Evolutionary conservation across 2,888 invertebrate species (phyloP).

Genomic region (Xanthorhoe spadicearia): DNA sequence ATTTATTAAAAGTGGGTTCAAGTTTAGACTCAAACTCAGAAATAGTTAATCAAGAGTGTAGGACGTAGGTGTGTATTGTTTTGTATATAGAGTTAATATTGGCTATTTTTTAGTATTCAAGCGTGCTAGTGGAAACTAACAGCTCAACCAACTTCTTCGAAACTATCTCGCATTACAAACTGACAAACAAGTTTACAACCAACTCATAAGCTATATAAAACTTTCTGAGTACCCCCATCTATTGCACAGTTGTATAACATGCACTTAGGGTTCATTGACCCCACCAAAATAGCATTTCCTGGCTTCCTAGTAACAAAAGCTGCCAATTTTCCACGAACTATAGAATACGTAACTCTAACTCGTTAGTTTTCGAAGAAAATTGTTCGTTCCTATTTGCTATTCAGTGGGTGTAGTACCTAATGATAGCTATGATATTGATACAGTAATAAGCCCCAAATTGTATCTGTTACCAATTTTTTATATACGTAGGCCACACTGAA

Average conservation of each 20-base stretch:
- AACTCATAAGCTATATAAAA: background rate
- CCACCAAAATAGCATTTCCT: background rate
- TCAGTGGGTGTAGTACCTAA: background rate
- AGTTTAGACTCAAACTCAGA: too few species aligned
- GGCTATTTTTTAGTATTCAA: too few species aligned
- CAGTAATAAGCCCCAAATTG: too few species aligned
- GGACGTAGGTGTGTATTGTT: too few species aligned
- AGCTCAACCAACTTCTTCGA: too few species aligned
- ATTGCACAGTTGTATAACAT: constrained; percentile 16
- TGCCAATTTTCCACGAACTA: background rate
- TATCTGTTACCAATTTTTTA: too few species aligned
- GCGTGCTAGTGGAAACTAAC: too few species aligned
- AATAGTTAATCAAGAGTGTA: too few species aligned
- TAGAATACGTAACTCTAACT: background rate
- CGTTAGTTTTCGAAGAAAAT: background rate
- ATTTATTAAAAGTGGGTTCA: too few species aligned
- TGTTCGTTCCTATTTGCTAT: background rate
- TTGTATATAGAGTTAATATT: too few species aligned
- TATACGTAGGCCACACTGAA: too few species aligned
- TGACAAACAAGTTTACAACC: background rate
- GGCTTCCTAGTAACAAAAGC: background rate
- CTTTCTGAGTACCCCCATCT: background rate
- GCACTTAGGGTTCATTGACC: constrained; percentile 3
- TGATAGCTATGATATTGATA: too few species aligned
- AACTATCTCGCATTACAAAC: background rate